Evolutionary conservation across 2,113 vertebrate genomes (phyloP), one percentile per base, ranked within the genome.

Genomic region (Toxotes chatareus): DNA sequence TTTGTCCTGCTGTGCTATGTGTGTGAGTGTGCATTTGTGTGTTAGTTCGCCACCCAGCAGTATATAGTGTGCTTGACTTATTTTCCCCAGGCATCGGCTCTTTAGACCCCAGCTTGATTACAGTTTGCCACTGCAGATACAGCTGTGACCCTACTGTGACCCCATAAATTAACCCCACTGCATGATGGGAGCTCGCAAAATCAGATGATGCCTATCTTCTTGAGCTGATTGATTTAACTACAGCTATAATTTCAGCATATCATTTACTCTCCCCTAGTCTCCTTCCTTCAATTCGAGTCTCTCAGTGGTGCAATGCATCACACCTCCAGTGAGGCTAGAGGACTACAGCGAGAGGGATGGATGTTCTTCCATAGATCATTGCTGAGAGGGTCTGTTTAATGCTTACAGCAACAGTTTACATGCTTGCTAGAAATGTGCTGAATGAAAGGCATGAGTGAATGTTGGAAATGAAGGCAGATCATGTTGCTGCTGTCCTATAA

Each of bases 171-270:
- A 91, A 55, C 72, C 68, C 76, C 47, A 5, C 71, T 44, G 75
- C 75, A 81, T 74, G 85, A 89, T 53, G 67, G 77, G 79, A 87
- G 79, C 80, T 89, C 5, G 21, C 63, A 73, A 85, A 86, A 79
- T 89, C 81, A 76, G 86, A 89, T 90, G 88, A 89, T 76, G 53
- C 74, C 8, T 53, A 90, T 92, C 80, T 86, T 72, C 79, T 79
- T n/a, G 7, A 55, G 62, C 80, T 89, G 80, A 89, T 84, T 91
- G 87, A 94, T 93, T 93, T 87, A 86, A 86, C 53, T 82, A 56
- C 76, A 82, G 80, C 51, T 77, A 91, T 88, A 68, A 80, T 91
- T 90, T 86, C 64, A 64, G 83, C 38, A 53, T 83, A 90, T 90
- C 56, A 86, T 92, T 85, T 89, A 91, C 85, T 82, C 55, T 80